A percentile compares a stretch with the other conserved stretches of the same genome.
phyloP scores from a whole-genome alignment of 2,888 invertebrate species.

The Chamaedrilus cognettii region DNA sequence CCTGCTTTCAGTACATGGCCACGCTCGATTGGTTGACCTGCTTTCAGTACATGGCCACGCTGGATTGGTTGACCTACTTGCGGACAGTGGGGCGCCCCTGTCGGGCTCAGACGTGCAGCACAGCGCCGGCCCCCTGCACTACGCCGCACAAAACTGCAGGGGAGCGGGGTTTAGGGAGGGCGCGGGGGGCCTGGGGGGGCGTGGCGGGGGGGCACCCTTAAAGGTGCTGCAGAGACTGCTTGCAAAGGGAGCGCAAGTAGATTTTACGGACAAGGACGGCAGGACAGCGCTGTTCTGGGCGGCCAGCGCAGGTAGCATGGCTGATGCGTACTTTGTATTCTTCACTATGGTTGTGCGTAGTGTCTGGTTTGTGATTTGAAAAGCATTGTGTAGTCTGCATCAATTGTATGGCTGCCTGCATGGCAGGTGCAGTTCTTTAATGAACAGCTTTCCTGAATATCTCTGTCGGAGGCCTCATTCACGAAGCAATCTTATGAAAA shows the following conservation, averaged over 20 bases:
- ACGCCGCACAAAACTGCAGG: conserved; percentile 95
- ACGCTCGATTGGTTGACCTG: too few species aligned
- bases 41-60: conserved; percentile 24
- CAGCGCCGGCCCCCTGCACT: conserved; percentile 95
- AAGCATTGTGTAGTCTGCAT: too few species aligned
- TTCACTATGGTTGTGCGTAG: too few species aligned
- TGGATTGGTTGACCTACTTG: conserved; percentile 75
- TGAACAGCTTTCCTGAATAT: too few species aligned
- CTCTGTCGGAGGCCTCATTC: too few species aligned
- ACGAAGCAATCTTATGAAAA: too few species aligned
- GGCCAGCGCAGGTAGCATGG: conserved; percentile 82
- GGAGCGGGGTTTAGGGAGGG: background rate
- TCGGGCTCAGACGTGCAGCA: conserved; percentile 90
- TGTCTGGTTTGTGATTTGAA: too few species aligned
- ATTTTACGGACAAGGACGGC: conserved; percentile 85
- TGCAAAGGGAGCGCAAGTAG: conserved; percentile 67
- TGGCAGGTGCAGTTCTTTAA: too few species aligned
- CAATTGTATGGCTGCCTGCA: too few species aligned
- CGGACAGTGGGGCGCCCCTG: conserved; percentile 81
- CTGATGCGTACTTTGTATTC: too few species aligned
- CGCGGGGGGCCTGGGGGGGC: background rate
- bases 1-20: too few species aligned
- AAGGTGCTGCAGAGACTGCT: conserved; percentile 76
- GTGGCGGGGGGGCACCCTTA: background rate
- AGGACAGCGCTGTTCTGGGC: conserved; percentile 97